These are phyloP conservation scores for Glyphotaelius pellucidus DNA, from an alignment of 2,888 invertebrate genomes.

Conservation along the genomic window DNA sequence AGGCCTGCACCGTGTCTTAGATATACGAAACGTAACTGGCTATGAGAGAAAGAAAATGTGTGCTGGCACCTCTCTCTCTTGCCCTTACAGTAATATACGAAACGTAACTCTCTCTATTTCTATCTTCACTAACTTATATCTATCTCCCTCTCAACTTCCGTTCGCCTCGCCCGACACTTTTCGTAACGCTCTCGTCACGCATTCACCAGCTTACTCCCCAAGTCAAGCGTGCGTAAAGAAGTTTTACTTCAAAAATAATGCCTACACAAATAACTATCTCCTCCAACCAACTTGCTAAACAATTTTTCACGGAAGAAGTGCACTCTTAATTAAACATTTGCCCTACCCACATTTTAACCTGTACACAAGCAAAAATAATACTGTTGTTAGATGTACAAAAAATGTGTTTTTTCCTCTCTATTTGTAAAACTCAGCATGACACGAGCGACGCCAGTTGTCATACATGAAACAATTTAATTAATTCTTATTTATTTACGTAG, in stretches of 20 bases:
- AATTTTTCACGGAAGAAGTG: not conserved
- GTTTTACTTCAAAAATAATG: not conserved
- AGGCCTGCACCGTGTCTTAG: too few species aligned
- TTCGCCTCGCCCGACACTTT: too few species aligned
- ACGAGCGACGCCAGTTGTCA: slow-evolving; percentile 41
- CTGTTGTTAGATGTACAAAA: not conserved
- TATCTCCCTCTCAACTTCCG: too few species aligned
- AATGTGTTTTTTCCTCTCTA: not conserved
- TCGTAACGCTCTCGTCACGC: too few species aligned
- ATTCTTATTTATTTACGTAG: slow-evolving; percentile 24
- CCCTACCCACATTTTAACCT: not conserved
- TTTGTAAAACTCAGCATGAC: slow-evolving; percentile 6
- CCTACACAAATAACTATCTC: not conserved
- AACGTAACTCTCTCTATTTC: too few species aligned
- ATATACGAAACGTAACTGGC: too few species aligned
- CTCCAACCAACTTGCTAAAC: not conserved
- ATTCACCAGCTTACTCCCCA: too few species aligned
- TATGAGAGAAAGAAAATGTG: too few species aligned
- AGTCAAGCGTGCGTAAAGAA: too few species aligned
- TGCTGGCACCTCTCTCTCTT: too few species aligned
- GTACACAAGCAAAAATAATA: not conserved
- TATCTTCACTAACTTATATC: too few species aligned
- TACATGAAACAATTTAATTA: slow-evolving; percentile 2
- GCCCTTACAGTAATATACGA: too few species aligned
- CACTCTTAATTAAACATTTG: not conserved